These are phyloP conservation scores for Rallus limicola DNA, from an alignment of 2,113 vertebrate species.

Conservation along the genomic window DNA sequence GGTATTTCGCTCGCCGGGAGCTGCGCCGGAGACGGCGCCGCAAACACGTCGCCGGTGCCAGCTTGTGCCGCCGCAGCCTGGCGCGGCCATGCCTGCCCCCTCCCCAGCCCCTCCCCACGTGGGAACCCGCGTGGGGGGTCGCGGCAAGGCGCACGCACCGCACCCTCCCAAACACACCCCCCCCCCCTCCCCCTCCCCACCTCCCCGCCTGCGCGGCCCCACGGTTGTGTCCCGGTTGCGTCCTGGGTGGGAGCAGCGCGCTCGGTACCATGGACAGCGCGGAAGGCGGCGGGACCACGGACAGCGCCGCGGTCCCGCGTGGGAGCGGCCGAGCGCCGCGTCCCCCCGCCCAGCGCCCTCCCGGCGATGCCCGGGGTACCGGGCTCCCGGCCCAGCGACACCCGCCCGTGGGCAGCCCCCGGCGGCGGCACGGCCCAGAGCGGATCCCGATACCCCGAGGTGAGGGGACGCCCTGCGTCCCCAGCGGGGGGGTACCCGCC, in stretches of 20 bases:
- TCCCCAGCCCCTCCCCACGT: neutral
- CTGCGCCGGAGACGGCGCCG: slow-evolving; percentile 77
- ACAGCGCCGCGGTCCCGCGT: neutral
- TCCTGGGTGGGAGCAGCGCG: neutral
- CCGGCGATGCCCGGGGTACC: neutral
- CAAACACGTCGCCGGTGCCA: slow-evolving; percentile 77
- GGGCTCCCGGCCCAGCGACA: too few relatives aligned
- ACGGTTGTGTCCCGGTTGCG: too few relatives aligned
- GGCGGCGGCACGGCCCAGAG: too few relatives aligned
- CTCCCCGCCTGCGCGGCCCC: neutral
- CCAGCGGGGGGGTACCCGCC: neutral
- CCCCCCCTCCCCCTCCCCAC: too few relatives aligned
- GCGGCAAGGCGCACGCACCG: too few relatives aligned
- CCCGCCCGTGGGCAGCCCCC: neutral
- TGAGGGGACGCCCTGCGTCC: too few relatives aligned
- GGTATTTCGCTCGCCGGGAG: slow-evolving; percentile 79
- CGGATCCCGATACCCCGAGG: too few relatives aligned
- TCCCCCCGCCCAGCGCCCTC: neutral
- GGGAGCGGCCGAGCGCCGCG: neutral
- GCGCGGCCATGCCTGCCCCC: slow-evolving; percentile 59
- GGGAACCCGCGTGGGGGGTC: neutral
- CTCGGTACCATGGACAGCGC: neutral
- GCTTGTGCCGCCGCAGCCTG: slow-evolving; percentile 70
- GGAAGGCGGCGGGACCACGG: neutral
- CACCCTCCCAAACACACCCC: too few relatives aligned